Conservation (phyloP, 2,888 invertebrate species). For the Timema podura region DNA sequence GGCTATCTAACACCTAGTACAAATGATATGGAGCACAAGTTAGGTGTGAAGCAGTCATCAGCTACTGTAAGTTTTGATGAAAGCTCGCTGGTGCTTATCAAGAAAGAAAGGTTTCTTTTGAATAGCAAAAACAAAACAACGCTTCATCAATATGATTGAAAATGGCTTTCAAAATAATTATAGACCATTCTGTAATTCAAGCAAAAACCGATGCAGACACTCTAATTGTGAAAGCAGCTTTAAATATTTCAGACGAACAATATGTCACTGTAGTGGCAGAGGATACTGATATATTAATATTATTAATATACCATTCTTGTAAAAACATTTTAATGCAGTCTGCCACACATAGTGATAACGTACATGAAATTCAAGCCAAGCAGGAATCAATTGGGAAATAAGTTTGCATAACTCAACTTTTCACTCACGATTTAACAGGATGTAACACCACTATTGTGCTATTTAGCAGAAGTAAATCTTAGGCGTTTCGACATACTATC, state of each 20-base stretch:
- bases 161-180: neutral
- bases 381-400: constrained; percentile 3
- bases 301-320: constrained; percentile 6
- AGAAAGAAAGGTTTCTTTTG: constrained; percentile 7
- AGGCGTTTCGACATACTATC: neutral
- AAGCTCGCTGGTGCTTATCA: constrained; percentile 8
- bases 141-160: neutral
- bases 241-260: constrained; percentile 6
- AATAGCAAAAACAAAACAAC: constrained; percentile 7
- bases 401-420: constrained; percentile 1
- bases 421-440: neutral
- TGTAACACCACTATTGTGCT: neutral
- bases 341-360: constrained; percentile 11
- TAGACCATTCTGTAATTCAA: constrained; percentile 11
- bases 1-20: constrained; percentile 10
- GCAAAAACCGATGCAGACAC: constrained; percentile 8
- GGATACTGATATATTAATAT: constrained; percentile 14
- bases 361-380: neutral
- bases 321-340: constrained; percentile 17
- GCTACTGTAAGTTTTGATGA: constrained; percentile 10
- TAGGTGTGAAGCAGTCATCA: constrained; percentile 11
- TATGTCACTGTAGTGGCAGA: constrained; percentile 6
- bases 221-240: constrained; percentile 9
- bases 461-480: neutral
- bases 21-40: constrained; percentile 16